These are phyloP conservation scores for Latheticus oryzae DNA, from an alignment of 2,888 invertebrate genomes.

Conservation along the genomic window DNA sequence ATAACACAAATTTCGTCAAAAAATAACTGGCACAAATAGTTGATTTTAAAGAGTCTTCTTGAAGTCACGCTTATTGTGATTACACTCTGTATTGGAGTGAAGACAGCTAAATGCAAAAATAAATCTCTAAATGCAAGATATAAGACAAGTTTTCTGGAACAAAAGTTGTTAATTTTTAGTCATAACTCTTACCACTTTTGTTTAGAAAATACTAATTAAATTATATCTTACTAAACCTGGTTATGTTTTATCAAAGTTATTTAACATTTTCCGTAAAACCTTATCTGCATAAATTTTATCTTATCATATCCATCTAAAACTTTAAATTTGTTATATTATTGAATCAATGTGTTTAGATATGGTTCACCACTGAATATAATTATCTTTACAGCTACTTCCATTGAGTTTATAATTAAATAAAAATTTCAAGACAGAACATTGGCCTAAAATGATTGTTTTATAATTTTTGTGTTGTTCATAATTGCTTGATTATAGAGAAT, in stretches of 20 bases:
- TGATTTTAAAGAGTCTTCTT: no score
- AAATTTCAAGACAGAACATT: constrained; percentile 36
- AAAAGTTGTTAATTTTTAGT: constrained; percentile 21
- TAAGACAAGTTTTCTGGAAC: no score
- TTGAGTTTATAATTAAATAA: constrained; percentile 38
- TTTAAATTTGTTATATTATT: constrained; percentile 14
- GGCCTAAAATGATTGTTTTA: constrained; percentile 40
- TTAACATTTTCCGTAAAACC: constrained; percentile 12
- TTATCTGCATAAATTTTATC: constrained; percentile 23
- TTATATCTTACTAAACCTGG: constrained; percentile 22
- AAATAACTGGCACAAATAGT: no score
- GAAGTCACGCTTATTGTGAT: no score
- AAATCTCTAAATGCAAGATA: no score
- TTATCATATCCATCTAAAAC: constrained; percentile 25
- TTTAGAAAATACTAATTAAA: constrained; percentile 40
- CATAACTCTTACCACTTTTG: constrained; percentile 36
- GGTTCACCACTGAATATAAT: constrained; percentile 28
- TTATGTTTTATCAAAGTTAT: constrained; percentile 26
- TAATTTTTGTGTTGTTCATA: constrained; percentile 43
- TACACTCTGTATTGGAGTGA: no score
- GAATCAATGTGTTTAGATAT: constrained; percentile 15
- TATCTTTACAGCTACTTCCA: constrained; percentile 27
- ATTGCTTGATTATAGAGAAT: constrained; percentile 45
- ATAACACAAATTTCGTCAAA: no score
- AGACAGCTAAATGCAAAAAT: no score